A percentile compares a stretch with the other conserved stretches of the same genome.
phyloP scores from a whole-genome alignment of 2,888 invertebrate genomes.

The Chrysomela aeneicollis region DNA sequence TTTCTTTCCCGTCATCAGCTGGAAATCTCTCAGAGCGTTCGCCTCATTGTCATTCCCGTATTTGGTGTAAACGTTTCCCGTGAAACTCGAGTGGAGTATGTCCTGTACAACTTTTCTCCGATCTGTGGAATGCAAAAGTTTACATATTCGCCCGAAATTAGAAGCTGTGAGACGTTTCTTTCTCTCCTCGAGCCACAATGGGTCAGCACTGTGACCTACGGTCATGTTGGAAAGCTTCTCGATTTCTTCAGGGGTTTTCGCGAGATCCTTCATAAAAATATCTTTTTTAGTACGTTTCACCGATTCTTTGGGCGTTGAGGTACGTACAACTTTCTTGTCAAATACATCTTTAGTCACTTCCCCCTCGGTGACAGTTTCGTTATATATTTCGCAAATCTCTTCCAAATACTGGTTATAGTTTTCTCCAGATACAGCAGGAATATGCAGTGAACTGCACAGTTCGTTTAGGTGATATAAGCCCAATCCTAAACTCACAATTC shows the following conservation, averaged over 20 bases:
- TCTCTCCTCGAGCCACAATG: constrained; percentile 48
- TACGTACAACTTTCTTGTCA: not conserved
- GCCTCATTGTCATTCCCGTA: constrained; percentile 46
- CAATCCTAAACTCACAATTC: constrained; percentile 44
- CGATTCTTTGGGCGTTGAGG: constrained; percentile 16
- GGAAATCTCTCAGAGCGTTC: constrained; percentile 42
- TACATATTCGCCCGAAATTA: constrained; percentile 49
- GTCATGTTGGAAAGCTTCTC: constrained; percentile 40
- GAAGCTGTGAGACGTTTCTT: constrained; percentile 50
- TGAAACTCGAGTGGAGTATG: constrained; percentile 42
- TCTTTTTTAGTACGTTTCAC: constrained; percentile 34
- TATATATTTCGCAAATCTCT: constrained; percentile 44
- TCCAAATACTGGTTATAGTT: constrained; percentile 40
- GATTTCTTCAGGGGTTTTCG: constrained; percentile 37
- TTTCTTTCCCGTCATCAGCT: constrained; percentile 34
- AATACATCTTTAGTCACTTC: constrained; percentile 26
- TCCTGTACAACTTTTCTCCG: constrained; percentile 39
- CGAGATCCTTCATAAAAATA: constrained; percentile 38
- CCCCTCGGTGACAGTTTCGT: constrained; percentile 32
- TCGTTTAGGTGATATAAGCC: constrained; percentile 45
- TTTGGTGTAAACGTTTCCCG: constrained; percentile 44
- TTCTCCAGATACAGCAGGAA: constrained; percentile 41
- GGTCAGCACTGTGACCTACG: constrained; percentile 39
- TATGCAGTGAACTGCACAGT: constrained; percentile 44
- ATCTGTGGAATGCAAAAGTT: constrained; percentile 42